Evolutionary conservation across 2,113 vertebrate species (phyloP), one percentile per base, ranked within the genome.

Genomic region (Accipiter cooperii): DNA sequence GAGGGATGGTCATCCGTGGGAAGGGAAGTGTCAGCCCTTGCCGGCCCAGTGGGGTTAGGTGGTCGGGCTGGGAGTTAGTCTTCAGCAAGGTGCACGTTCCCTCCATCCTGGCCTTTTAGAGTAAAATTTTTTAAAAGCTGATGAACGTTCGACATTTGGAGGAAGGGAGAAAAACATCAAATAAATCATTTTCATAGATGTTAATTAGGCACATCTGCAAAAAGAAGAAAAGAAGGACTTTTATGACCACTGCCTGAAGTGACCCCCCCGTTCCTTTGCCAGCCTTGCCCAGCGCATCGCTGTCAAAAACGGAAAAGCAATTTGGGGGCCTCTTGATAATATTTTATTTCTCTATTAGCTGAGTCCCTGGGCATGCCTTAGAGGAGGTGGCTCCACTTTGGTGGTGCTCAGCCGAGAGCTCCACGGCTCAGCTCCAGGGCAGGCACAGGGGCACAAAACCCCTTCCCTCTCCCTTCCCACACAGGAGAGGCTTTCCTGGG

Each of bases 41-140:
- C 36, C 8, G 9, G 10, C 54, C 71, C 1, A 0, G 54, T 9
- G 3, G 61, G 17, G 4, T 0, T 0, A 8, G 52, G 12, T 33
- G 57, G 36, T 89, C 2, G 0, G 10, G 31, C 58, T 58, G 83
- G 66, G 51, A 47, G 24, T 42, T 15, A 2, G 10, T 44, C 36
- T 64, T 47, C 38, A 31, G 20, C 0, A 1, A 65, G 57, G 55
- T 61, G 44, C n/a, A 46, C 4, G 0, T 44, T 60, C 61, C 38
- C 36, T 51, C 63, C 60, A 7, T 38, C 71, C 34, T 81, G 21
- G 5, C 22, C 18, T 61, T 82, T 70, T 36, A 21, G 25, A 84
- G 3, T 31, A 26, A 44, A 5, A 16, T 5, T 38, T 42, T 77
- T 16, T 14, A 8, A 24, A 14, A 60, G 33, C 16, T 24, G 10